Evolutionary conservation across 2,888 invertebrate species (phyloP).

Genomic region (Sussaba pulchella): DNA sequence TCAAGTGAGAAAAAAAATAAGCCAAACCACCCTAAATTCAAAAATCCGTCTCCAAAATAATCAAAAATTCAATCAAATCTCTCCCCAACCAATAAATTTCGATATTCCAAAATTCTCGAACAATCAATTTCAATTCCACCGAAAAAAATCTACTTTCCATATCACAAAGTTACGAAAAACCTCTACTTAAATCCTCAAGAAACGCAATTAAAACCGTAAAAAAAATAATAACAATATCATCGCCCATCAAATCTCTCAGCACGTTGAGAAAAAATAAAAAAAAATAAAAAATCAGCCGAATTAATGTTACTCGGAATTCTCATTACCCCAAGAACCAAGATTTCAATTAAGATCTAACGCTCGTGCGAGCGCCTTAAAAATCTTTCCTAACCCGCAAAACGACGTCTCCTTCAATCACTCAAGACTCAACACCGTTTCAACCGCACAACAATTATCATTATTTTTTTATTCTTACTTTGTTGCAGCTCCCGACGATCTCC

Average conservation of each 20-base stretch:
- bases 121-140: neutral
- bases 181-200: neutral
- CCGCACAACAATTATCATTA: neutral
- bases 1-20: too few species aligned
- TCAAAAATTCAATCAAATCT: too few species aligned
- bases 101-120: too few species aligned
- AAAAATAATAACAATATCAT: too few species aligned
- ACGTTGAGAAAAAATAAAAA: neutral
- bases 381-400: neutral
- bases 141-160: neutral
- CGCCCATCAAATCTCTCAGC: conserved; percentile 15
- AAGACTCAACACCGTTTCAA: neutral
- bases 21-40: too few species aligned
- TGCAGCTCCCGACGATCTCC: conserved; percentile 1
- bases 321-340: conserved; percentile 25
- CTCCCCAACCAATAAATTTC: too few species aligned
- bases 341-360: neutral
- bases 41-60: too few species aligned
- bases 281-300: too few species aligned
- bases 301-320: neutral
- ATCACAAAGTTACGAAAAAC: neutral
- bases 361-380: neutral
- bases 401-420: neutral
- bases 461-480: conserved; percentile 4
- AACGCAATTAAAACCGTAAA: neutral